Evolutionary conservation across 2,113 vertebrate genomes (phyloP), one percentile per base, ranked within the genome.

Genomic region (Acinonyx jubatus): DNA sequence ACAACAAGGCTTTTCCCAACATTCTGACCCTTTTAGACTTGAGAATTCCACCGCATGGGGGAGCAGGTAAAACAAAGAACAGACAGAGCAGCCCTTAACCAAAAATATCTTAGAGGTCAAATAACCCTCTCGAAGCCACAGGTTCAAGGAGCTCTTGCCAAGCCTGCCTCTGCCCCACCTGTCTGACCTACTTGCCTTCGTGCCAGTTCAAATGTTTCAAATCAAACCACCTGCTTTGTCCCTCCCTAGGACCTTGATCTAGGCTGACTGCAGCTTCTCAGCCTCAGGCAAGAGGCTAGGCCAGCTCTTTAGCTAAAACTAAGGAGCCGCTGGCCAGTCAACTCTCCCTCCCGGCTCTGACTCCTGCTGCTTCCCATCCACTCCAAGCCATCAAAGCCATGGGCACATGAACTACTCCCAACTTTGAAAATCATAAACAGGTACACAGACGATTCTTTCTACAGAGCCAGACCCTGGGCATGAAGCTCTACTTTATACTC

Each of bases 221-320:
- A 94, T 97, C 65, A 45, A 95, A 82, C 94, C 69, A 76, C 78
- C 73, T 89, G 27, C 68, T 45, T 68, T 29, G 33, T 89, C 0
- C 74, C 50, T 87, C 33, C 79, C 31, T 29, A 33, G 48, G 48
- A 87, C 90, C 52, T 98, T 88, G 92, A 89, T 95, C 83, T 78
- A 66, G 36, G 41, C 83, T 3, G 9, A 50, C 66, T 57, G 71
- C 55, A 57, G 78, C 27, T 89, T 96, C 93, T 74, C 48, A 52
- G 86, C 23, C 86, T 25, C 61, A 76, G 69, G 87, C 79, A 76
- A 95, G 41, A 94, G 69, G 36, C 11, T 15, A 88, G 48, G 61
- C 52, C 83, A 89, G 68, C 68, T 74, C 68, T 50, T 95, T 27
- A 57, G 66, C 31, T 7, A 65, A 13, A 82, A 69, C 9, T 33